These are phyloP conservation scores for Hydrotaea cyrtoneurina DNA, from an alignment of 2,888 invertebrate genomes.

Conservation along the genomic window DNA sequence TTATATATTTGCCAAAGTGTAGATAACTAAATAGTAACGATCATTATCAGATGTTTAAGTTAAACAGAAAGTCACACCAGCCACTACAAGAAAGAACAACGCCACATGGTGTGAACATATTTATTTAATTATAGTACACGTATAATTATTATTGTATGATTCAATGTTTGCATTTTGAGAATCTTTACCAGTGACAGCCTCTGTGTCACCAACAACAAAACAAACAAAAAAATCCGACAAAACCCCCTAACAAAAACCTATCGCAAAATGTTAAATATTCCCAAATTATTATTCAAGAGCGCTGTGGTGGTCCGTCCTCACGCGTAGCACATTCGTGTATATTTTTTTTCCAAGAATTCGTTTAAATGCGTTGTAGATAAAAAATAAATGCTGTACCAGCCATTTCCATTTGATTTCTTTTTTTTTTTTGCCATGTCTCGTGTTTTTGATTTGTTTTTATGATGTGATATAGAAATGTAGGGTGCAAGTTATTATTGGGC, in stretches of 20 bases:
- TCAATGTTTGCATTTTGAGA: conserved; percentile 1
- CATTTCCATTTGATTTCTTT: conserved; percentile 6
- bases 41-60: background rate
- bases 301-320: conserved; percentile 2
- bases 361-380: background rate
- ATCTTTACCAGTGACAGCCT: background rate
- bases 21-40: background rate
- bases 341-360: background rate
- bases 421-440: background rate
- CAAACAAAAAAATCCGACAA: too few species aligned
- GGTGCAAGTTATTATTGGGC: too few species aligned
- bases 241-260: background rate
- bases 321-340: background rate
- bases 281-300: conserved; percentile 8
- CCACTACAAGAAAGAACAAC: background rate
- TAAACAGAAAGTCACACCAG: background rate
- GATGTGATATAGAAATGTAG: too few species aligned
- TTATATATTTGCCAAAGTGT: background rate
- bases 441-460: too few species aligned
- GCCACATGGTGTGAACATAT: background rate
- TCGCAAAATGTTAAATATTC: too few species aligned
- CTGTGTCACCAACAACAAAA: background rate
- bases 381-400: background rate
- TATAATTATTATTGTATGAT: background rate
- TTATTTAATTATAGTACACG: background rate